Base-by-base conservation (phyloP, 2,888 invertebrate species). In the Aleiodes alternator region DNA sequence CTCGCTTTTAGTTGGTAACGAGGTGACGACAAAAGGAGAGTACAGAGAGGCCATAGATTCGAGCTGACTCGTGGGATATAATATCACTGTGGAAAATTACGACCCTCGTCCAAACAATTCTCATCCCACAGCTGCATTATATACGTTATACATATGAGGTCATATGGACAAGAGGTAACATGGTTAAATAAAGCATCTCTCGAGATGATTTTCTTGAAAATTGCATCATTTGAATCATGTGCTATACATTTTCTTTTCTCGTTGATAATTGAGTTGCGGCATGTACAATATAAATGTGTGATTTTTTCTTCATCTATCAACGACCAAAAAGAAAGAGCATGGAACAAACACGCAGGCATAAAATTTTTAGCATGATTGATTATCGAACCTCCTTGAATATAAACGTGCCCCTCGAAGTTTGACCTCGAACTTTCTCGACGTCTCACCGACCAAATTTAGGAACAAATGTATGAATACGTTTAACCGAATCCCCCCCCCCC, bases 401-500 rank as follows among this genome's bases (percentile, higher is more conserved):
- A 50, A 76, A 71, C 48, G 16, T 38, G 55, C 38, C 38, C 48
- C 57, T 55, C 43, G 11, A 31, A 23, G 7, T 43, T 29, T 23
- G 56, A 56, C 48, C 56, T 55, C 16, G 72, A 73, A 69, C 43
- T 51, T 31, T 51, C 61, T 4, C 53, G 34, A 34, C 34, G 55
- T 59, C 69, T 75, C 72, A 70, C 75, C 34, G 48, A 61, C 69
- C 70, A 72, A 76, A 72, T 77, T 73, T 75, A 29, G 75, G 64
- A 56, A 51, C 61, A 61, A 68, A 73, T 50, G 55, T 75, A 72
- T 64, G 71, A 43, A 51, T 34, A 31, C 11, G 4, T 16, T 55
- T 55, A 55, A n/a, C 11, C 7, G 43, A 43, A 43, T 43, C 43
- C 23, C 2, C 23, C 23, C 1, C 23, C 23, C 23, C 23, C 23